Evolutionary conservation across 1,140 invertebrate genomes (phyloP), one percentile per base, ranked within the genome.

Genomic region (Drosophila serrata): DNA sequence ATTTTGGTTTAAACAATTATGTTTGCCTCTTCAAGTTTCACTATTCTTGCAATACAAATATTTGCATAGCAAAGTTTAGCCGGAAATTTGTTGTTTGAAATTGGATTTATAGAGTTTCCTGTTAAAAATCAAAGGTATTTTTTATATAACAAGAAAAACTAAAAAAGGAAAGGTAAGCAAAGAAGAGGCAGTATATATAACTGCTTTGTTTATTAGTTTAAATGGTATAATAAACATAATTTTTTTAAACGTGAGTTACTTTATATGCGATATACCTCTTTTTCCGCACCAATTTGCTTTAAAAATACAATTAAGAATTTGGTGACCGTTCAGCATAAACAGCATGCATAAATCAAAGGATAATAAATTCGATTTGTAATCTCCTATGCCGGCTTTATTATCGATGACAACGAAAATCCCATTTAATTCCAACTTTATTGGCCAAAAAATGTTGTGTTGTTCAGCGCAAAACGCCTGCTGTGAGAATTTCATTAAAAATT

Each of bases 401-500:
- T 72, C 51, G 33, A 59, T 59, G 51, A 48, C 42, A 40, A 2
- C 35, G 7, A 33, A 48, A 72, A 58, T 49, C 22, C 65, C 33
- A 17, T 17, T 48, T 59, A 70, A 72, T 49, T 72, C 29, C n/a
- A 42, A 17, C 31, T 48, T 42, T 46, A 72, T 72, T 40, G 65
- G 51, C 51, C 22, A 70, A 70, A 58, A 58, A 72, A 59, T 59
- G n/a, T n/a, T n/a, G n/a, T 48, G 35, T 31, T 48, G 43, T 58
- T 49, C 12, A 35, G 15, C 35, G 15, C 19, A 40, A 13, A 40
- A 13, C n/a, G 51, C 42, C 35, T 59, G 51, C 51, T 72, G 68
- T 3, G 40, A 72, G 45, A 70, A 72, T 58, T 72, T 72, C 29
- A 72, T 72, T 70, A 40, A 72, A 73, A 53, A 73, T 62, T 24